Base-by-base conservation (phyloP, 2,113 vertebrate species). In the Barbus barbus region DNA sequence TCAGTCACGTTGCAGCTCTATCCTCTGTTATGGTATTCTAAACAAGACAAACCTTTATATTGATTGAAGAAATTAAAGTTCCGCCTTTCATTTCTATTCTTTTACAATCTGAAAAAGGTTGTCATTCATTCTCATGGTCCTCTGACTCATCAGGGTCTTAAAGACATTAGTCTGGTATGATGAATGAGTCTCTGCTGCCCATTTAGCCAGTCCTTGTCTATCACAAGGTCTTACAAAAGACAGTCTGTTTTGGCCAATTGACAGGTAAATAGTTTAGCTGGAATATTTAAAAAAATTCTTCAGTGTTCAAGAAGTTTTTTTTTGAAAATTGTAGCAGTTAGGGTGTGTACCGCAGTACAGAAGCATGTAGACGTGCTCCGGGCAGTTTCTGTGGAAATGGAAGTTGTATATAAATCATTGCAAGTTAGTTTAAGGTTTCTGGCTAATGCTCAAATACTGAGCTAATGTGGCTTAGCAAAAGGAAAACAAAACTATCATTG, bases 381-480 rank as follows among this genome's bases (percentile, higher is more conserved):
- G 44, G 44, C 73, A 31, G 44, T 75, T 75, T 75, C 44, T 48
- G 69, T 72, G 41, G 26, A 51, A 24, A 11, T 75, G 41, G 26
- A 75, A 75, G 44, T 75, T 75, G 24, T 28, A 75, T 51, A 75
- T 75, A 87, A 80, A 85, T 48, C 12, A 81, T 81, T 81, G 31
- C 1, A 31, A 53, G 58, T n/a, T 84, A 41, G 67, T 71, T 71
- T 71, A 72, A 72, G 63, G 46, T 81, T 84, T 82, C 69, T 78
- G 69, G 76, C 67, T 53, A 51, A 61, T 48, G 61, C 41, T 53
- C 67, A 51, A 44, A 76, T 56, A 24, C 38, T 14, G 36, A 80
- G 67, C 72, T 58, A 75, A 61, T 38, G 36, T 9, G 48, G 41
- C 28, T 75, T 72, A 41, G 69, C 9, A n/a, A 36, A n/a, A 69